These are phyloP conservation scores for Helogale parvula DNA, from an alignment of 2,113 vertebrate species.

Conservation along the genomic window DNA sequence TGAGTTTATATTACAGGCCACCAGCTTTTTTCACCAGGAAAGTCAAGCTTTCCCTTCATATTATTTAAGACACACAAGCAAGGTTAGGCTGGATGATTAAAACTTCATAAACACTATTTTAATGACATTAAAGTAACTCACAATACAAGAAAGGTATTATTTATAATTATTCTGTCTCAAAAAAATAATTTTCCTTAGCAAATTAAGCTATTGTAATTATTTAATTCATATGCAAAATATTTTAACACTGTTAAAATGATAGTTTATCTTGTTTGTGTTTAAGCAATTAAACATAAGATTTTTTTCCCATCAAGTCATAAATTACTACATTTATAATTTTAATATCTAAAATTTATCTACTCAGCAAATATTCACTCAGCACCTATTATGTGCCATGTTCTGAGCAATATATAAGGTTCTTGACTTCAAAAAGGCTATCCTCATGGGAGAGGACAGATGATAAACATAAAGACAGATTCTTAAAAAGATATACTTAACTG, in stretches of 20 bases:
- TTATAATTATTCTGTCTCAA: not conserved
- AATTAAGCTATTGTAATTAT: not conserved
- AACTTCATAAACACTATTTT: not conserved
- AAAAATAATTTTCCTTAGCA: not conserved
- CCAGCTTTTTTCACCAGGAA: not conserved
- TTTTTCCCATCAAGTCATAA: not conserved
- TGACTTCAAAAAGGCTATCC: not conserved
- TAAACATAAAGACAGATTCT: not conserved
- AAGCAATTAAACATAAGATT: not conserved
- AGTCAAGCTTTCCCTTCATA: not conserved
- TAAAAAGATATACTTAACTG: not conserved
- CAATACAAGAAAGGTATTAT: not conserved
- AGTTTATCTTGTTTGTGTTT: not conserved
- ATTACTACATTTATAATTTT: constrained; percentile 31
- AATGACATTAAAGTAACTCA: constrained; percentile 10
- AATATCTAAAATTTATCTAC: not conserved
- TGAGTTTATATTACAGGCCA: not conserved
- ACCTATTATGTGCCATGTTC: not conserved
- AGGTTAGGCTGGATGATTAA: not conserved
- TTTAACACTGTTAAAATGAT: not conserved
- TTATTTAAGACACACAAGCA: not conserved
- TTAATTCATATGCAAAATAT: constrained; percentile 4
- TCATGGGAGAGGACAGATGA: not conserved
- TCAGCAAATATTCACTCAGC: not conserved
- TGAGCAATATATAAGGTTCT: not conserved